phyloP scores from a whole-genome alignment of 1,140 invertebrate species.

The Acromyrmex echinatior region DNA sequence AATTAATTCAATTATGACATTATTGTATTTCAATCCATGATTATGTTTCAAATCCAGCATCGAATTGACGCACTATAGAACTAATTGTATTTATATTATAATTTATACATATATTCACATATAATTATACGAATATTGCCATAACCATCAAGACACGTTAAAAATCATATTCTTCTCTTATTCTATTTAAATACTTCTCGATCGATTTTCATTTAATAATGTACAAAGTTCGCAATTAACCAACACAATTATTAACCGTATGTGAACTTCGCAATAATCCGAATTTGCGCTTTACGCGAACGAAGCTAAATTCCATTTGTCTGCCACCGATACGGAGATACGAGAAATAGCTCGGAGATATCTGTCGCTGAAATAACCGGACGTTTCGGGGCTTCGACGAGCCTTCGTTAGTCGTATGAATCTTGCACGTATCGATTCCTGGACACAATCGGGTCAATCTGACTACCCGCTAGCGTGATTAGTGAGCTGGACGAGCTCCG shows the following conservation, averaged over 20 bases:
- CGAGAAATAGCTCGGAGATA: neutral
- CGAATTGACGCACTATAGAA: too few species aligned
- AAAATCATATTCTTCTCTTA: too few species aligned
- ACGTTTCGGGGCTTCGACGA: neutral
- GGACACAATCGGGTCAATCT: constrained; percentile 30
- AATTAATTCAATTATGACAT: too few species aligned
- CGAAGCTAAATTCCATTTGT: neutral
- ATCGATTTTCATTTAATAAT: neutral
- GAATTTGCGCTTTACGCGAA: neutral
- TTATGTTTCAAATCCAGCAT: too few species aligned
- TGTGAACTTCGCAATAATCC: neutral
- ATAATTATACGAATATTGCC: too few species aligned
- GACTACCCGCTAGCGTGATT: constrained; percentile 14
- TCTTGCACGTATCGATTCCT: constrained; percentile 44
- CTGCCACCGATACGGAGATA: neutral
- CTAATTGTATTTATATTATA: too few species aligned
- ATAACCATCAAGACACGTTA: too few species aligned
- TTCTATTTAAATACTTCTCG: too few species aligned
- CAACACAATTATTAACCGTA: neutral
- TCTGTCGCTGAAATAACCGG: neutral
- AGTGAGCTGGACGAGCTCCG: constrained; percentile 12
- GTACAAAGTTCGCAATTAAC: neutral
- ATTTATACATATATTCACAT: too few species aligned
- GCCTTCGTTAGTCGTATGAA: constrained; percentile 5
- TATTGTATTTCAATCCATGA: too few species aligned